A percentile compares a stretch with the other conserved stretches of the same genome.
phyloP scores from a whole-genome alignment of 2,888 invertebrate species.

The Mamestra brassicae region DNA sequence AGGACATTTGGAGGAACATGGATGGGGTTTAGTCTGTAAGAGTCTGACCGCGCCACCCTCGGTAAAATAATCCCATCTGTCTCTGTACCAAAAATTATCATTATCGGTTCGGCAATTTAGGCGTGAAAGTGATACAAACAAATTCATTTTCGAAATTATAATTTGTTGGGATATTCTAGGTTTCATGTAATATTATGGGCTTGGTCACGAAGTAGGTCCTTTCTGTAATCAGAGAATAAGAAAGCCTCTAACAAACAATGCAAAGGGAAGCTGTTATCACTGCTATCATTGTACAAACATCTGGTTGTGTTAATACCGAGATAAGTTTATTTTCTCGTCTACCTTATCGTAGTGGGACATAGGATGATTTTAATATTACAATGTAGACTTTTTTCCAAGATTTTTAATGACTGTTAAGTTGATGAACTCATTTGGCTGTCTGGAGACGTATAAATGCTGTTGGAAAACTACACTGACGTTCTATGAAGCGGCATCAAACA shows the following conservation, averaged over 20 bases:
- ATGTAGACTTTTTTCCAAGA: neutral
- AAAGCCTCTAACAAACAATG: constrained; percentile 29
- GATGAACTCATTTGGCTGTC: neutral
- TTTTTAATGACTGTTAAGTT: neutral
- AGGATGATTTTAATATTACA: constrained; percentile 6
- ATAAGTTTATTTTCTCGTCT: constrained; percentile 37
- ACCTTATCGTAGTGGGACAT: constrained; percentile 24
- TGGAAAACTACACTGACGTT: neutral
- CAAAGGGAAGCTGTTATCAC: constrained; percentile 34
- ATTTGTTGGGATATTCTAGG: no score
- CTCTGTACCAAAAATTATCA: no score
- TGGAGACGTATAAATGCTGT: neutral
- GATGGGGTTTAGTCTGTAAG: no score
- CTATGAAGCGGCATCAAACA: no score
- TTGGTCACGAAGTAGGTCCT: neutral
- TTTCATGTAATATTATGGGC: neutral
- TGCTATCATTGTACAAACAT: constrained; percentile 11
- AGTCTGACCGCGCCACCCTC: no score
- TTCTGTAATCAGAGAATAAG: constrained; percentile 6
- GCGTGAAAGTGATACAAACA: no score
- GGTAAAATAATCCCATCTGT: no score
- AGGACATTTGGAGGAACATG: no score
- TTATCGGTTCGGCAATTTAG: no score
- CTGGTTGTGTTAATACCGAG: constrained; percentile 27
- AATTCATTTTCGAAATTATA: no score